A percentile compares a stretch with the other conserved stretches of the same genome.
These are phyloP conservation scores for Pentalonia nigronervosa DNA, from an alignment of 1,140 invertebrate species.

Conservation along the genomic window DNA sequence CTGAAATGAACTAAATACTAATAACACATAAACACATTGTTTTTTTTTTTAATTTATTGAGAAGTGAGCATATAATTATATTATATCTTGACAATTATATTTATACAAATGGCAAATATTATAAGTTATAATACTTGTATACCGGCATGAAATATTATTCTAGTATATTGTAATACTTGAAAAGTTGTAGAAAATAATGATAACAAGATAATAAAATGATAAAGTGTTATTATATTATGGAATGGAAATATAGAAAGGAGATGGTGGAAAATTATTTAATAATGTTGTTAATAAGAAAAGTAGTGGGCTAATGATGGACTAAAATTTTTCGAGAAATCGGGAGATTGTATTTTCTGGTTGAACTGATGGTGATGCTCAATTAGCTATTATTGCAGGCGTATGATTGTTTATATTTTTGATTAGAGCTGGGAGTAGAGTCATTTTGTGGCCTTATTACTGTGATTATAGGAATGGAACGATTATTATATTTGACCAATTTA, in stretches of 20 bases:
- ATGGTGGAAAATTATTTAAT: not conserved
- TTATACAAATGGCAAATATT: not conserved
- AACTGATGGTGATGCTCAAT: not conserved
- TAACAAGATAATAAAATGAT: not conserved
- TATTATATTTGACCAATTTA: not conserved
- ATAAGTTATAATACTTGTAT: not conserved
- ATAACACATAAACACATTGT: no score
- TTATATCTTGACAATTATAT: not conserved
- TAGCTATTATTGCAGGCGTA: not conserved
- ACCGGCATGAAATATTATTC: not conserved
- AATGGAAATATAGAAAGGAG: not conserved
- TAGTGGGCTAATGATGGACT: not conserved
- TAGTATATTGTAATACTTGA: not conserved
- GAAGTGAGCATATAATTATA: not conserved
- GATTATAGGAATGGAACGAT: not conserved
- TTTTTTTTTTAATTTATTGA: not conserved
- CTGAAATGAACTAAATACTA: no score
- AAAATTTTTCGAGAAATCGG: not conserved
- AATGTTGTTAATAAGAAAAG: not conserved
- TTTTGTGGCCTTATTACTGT: not conserved
- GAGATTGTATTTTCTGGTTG: not conserved
- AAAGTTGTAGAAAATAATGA: not conserved
- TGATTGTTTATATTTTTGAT: not conserved
- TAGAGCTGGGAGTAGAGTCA: not conserved
- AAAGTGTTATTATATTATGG: not conserved